Percentiles rank a stretch among this genome's conserved stretches.
phyloP scores from a whole-genome alignment of 2,888 invertebrate genomes.

The Itoplectis maculator region DNA sequence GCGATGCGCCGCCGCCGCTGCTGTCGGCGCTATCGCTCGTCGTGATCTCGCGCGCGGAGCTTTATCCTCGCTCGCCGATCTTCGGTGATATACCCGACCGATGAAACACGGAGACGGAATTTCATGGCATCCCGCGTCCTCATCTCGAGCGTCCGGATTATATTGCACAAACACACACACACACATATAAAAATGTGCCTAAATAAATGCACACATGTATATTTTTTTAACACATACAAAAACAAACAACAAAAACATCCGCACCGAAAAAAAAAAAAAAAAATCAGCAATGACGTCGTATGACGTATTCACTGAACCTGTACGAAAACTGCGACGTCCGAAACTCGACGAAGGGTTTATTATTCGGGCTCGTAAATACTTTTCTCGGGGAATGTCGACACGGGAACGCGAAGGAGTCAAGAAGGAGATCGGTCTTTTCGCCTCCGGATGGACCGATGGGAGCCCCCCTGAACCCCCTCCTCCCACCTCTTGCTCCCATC shows the following conservation, averaged over 20 bases:
- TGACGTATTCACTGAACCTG: conserved; percentile 57
- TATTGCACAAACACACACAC: background rate
- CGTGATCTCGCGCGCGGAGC: conserved; percentile 76
- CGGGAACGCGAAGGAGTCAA: too few species aligned
- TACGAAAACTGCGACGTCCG: conserved; percentile 43
- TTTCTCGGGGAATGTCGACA: conserved; percentile 20
- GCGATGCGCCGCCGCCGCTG: too few species aligned
- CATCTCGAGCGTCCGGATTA: conserved; percentile 25
- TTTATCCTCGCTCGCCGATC: conserved; percentile 75
- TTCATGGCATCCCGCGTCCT: conserved; percentile 63
- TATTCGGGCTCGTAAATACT: conserved; percentile 49
- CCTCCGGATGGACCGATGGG: conserved; percentile 55
- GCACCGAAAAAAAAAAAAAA: background rate
- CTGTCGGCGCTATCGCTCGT: conserved; percentile 73
- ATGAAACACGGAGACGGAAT: conserved; percentile 68
- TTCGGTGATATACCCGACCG: conserved; percentile 63
- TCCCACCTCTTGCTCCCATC: conserved; percentile 73
- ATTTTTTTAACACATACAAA: too few species aligned
- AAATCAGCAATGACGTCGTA: conserved; percentile 27
- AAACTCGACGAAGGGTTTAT: conserved; percentile 38
- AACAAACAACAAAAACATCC: background rate
- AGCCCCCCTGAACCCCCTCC: conserved; percentile 28
- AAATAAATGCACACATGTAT: too few species aligned
- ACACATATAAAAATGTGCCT: background rate
- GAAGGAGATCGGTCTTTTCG: conserved; percentile 42